Evolutionary conservation across 1,140 invertebrate genomes (phyloP).

Genomic region (Drosophila suzukii): DNA sequence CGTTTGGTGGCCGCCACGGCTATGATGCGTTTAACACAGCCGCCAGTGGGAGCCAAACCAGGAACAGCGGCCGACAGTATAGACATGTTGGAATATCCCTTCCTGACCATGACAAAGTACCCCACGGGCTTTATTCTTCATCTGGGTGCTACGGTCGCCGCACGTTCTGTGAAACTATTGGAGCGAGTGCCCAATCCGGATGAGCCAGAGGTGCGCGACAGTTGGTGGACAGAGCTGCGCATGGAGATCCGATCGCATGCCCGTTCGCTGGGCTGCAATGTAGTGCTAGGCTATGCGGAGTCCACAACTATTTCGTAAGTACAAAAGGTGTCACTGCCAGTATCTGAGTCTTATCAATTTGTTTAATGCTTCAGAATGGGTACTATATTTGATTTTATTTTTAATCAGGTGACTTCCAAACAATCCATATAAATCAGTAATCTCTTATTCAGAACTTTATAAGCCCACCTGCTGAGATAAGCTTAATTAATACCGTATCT

Average conservation of each 20-base stretch:
- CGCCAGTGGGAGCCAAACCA: slow-evolving; percentile 55
- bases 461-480: background rate
- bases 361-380: no score
- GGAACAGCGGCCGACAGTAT: slow-evolving; percentile 87
- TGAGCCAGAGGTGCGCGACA: slow-evolving; percentile 95
- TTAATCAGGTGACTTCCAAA: no score
- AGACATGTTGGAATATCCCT: slow-evolving; percentile 97
- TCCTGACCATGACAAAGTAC: slow-evolving; percentile 96
- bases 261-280: slow-evolving; percentile 94
- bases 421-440: background rate
- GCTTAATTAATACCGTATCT: background rate
- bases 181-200: slow-evolving; percentile 92
- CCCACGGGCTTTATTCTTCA: slow-evolving; percentile 94
- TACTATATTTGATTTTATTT: no score
- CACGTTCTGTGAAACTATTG: slow-evolving; percentile 94
- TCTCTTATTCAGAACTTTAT: background rate
- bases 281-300: slow-evolving; percentile 96
- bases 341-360: no score
- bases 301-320: slow-evolving; percentile 94
- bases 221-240: slow-evolving; percentile 97
- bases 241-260: slow-evolving; percentile 97
- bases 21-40: slow-evolving; percentile 85
- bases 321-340: no score
- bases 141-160: slow-evolving; percentile 95
- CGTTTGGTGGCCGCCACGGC: slow-evolving; percentile 78